Percentiles rank a stretch among this genome's conserved stretches.
phyloP scores from a whole-genome alignment of 2,888 invertebrate species.

The Eupithecia insigniata region DNA sequence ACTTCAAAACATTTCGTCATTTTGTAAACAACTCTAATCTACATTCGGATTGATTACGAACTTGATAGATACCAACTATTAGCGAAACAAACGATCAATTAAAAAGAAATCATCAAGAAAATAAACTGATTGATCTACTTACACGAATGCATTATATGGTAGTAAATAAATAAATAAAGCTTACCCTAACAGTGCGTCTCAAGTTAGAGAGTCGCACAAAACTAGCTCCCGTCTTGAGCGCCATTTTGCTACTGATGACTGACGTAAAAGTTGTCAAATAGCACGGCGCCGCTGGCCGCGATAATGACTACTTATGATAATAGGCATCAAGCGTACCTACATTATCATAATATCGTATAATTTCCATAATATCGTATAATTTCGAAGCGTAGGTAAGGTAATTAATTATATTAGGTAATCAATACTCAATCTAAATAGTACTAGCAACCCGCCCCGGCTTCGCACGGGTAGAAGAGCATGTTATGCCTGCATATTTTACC shows the following conservation, averaged over 20 bases:
- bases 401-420: no score
- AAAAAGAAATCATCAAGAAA: not conserved
- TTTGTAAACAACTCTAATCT: conserved; percentile 32
- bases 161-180: conserved; percentile 42
- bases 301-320: not conserved
- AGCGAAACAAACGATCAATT: not conserved
- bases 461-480: no score
- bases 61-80: not conserved
- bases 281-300: not conserved
- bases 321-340: not conserved
- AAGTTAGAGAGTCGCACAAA: conserved; percentile 61
- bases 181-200: conserved; percentile 62
- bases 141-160: not conserved
- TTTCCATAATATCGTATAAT: no score
- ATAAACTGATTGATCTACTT: not conserved
- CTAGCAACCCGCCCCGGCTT: no score
- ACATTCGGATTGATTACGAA: conserved; percentile 3
- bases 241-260: conserved; percentile 66
- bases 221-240: conserved; percentile 68
- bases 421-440: no score
- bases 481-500: no score
- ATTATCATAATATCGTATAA: not conserved
- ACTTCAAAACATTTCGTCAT: conserved; percentile 32
- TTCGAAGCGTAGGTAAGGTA: no score
- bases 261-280: not conserved